phyloP scores from a whole-genome alignment of 2,113 vertebrate species.

The Erythrocercus mccallii region DNA sequence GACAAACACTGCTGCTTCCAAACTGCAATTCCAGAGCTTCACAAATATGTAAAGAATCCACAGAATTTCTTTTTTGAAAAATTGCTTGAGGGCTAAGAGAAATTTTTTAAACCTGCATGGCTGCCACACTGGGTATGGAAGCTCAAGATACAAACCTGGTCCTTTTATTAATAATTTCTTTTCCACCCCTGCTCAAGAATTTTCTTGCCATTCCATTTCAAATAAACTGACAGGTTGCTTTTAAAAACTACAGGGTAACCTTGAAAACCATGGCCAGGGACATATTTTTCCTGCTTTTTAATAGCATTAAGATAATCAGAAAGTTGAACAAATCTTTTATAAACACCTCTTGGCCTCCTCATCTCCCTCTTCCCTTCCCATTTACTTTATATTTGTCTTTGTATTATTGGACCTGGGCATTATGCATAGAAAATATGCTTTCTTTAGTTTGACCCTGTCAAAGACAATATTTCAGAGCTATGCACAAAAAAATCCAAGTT shows the following conservation, averaged over 20 bases:
- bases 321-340: background rate
- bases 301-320: background rate
- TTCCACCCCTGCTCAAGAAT: background rate
- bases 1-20: slow-evolving; percentile 18
- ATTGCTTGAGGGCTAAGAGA: background rate
- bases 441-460: background rate
- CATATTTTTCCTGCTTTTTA: background rate
- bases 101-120: background rate
- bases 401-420: background rate
- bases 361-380: background rate
- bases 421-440: background rate
- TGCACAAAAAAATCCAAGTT: background rate
- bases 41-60: slow-evolving; percentile 31
- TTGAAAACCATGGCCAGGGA: background rate
- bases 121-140: background rate
- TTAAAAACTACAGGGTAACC: background rate
- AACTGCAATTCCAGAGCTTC: background rate
- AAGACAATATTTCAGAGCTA: background rate
- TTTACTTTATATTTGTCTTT: background rate
- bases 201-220: background rate
- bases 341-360: background rate
- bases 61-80: background rate
- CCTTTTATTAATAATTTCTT: background rate
- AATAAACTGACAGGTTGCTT: background rate
- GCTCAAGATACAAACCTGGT: background rate